phyloP scores from a whole-genome alignment of 2,888 invertebrate genomes.

The Cantharis lateralis region DNA sequence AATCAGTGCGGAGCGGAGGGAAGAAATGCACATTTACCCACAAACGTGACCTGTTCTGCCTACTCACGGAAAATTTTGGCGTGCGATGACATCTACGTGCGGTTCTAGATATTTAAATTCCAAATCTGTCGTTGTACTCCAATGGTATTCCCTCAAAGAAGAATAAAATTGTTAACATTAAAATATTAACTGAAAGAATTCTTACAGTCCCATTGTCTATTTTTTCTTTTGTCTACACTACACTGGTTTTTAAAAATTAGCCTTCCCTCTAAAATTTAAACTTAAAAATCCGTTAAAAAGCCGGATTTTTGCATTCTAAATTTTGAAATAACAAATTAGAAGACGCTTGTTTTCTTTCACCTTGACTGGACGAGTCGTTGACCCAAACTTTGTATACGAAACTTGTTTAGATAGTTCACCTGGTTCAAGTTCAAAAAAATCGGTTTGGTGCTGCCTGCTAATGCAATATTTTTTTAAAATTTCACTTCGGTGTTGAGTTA shows the following conservation, averaged over 20 bases:
- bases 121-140: neutral
- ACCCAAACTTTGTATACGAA: neutral
- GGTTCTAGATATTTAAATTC: neutral
- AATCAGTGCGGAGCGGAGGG: neutral
- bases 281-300: neutral
- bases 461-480: neutral
- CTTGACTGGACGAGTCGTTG: neutral
- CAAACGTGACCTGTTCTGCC: neutral
- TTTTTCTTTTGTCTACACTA: no score
- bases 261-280: neutral
- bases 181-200: neutral
- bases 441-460: neutral
- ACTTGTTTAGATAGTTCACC: neutral
- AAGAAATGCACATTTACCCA: neutral
- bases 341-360: neutral
- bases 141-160: neutral
- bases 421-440: neutral
- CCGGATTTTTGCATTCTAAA: neutral
- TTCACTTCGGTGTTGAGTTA: neutral
- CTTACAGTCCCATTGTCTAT: neutral
- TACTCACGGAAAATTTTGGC: no score
- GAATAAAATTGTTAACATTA: neutral
- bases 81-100: neutral
- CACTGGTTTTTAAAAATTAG: no score
- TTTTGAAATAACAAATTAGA: neutral